Evolutionary conservation across 2,888 invertebrate genomes (phyloP), one percentile per base, ranked within the genome.

Genomic region (Callimorpha dominula): DNA sequence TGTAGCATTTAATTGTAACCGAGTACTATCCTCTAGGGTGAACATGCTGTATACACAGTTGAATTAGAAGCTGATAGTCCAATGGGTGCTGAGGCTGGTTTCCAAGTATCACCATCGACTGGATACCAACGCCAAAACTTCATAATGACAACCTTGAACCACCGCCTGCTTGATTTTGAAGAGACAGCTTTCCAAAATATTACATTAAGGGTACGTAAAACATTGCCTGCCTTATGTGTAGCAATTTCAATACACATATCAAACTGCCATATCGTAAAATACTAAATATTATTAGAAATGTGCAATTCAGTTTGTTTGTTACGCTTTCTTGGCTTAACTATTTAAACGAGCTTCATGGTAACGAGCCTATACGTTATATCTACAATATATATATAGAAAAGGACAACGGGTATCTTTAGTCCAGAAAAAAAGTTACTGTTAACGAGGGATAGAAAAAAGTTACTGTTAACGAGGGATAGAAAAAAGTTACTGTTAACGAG

Each of bases 91-190:
- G 91, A 94, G 4, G 87, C 90, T 0, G 96, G 97, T 0, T 97
- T 97, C 89, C 91, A 96, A 84, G 91, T 97, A 17, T 96, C 97
- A 40, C 97, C 97, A 0, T 91, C 89, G 50, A 92, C 93, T 6
- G 97, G 97, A 17, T 97, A 97, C 88, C 96, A 97, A 86, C 85
- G 90, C 6, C 96, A 96, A 76, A 90, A 91, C 65, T 97, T 97
- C 87, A 94, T 96, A 50, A 93, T 97, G 87, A 96, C 96, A 14
- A 96, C 97, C 4, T 81, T 88, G 4, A 91, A 97, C 87, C 95
- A 96, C 74, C 85, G 86, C 8, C 89, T 95, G 84, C 90, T 97
- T 40, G 97, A 97, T 86, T 97, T 93, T 83, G 97, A 97, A 87
- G 91, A 95, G 49, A 79, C 84, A 0, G 84, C 88, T 4, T 97